These are phyloP conservation scores for Cuniculus paca DNA, from an alignment of 2,797 vertebrate species.

Conservation along the genomic window DNA sequence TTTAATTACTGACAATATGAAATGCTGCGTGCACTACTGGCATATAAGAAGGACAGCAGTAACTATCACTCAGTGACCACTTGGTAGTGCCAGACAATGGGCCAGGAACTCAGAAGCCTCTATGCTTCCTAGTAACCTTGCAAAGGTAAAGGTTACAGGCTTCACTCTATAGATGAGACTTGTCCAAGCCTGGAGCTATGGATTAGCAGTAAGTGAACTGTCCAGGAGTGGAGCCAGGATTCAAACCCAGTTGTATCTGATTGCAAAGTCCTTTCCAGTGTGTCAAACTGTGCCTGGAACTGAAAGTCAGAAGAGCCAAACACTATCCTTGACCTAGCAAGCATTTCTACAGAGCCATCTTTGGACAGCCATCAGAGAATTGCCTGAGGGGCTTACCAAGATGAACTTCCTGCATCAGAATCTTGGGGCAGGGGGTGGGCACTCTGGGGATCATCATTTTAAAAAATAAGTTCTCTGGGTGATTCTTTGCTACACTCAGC, in stretches of 20 bases:
- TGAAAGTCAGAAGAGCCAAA: neutral
- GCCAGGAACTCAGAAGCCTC: neutral
- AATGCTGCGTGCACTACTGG: neutral
- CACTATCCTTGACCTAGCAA: neutral
- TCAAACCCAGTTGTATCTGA: neutral
- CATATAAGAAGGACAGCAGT: neutral
- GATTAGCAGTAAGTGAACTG: neutral
- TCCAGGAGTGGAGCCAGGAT: neutral
- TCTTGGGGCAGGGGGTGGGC: neutral
- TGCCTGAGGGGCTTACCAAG: neutral
- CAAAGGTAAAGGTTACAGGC: neutral
- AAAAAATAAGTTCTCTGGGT: conserved; percentile 36
- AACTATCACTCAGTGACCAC: neutral
- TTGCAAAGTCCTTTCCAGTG: neutral
- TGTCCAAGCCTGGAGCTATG: neutral
- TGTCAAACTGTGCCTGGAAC: neutral
- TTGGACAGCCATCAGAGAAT: neutral
- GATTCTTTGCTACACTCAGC: conserved; percentile 28
- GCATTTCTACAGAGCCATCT: neutral
- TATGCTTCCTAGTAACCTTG: neutral
- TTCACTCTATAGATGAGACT: neutral
- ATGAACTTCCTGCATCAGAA: neutral
- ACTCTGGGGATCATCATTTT: neutral
- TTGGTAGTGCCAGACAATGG: neutral
- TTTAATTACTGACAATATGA: neutral